These are phyloP conservation scores for Heteronetta atricapilla DNA, from an alignment of 2,113 vertebrate species.

Conservation along the genomic window DNA sequence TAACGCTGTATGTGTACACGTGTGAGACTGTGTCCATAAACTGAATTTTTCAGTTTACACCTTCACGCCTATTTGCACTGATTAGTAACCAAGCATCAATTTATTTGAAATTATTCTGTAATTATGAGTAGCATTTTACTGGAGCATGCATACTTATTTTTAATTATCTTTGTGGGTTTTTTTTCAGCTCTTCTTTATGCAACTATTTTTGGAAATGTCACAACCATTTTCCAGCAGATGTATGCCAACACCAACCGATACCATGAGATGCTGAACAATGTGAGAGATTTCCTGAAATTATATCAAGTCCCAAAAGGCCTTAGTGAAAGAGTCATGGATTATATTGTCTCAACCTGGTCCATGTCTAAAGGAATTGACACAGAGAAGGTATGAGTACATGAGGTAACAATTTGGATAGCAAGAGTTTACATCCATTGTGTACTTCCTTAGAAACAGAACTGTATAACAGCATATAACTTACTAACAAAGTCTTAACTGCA, in stretches of 20 bases:
- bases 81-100: neutral
- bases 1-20: neutral
- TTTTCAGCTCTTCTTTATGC: slow-evolving; percentile 93
- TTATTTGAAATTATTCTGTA: neutral
- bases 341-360: slow-evolving; percentile 97
- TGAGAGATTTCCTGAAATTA: slow-evolving; percentile 95
- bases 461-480: neutral
- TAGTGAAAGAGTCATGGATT: slow-evolving; percentile 98
- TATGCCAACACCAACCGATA: slow-evolving; percentile 98
- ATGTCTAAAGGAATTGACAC: slow-evolving; percentile 99
- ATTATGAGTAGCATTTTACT: neutral
- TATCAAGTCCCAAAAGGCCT: slow-evolving; percentile 98
- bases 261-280: slow-evolving; percentile 98
- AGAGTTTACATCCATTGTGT: neutral
- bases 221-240: slow-evolving; percentile 99
- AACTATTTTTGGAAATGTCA: slow-evolving; percentile 98
- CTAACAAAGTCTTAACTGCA: slow-evolving; percentile 21
- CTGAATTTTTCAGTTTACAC: neutral
- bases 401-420: slow-evolving; percentile 18
- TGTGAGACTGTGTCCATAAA: neutral
- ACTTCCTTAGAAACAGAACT: neutral
- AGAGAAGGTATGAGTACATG: slow-evolving; percentile 86
- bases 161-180: slow-evolving; percentile 56
- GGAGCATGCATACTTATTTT: neutral
- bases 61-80: neutral